A percentile compares a stretch with the other conserved stretches of the same genome.
Evolutionary conservation across 2,113 vertebrate genomes (phyloP).

Genomic region (Felis catus): DNA sequence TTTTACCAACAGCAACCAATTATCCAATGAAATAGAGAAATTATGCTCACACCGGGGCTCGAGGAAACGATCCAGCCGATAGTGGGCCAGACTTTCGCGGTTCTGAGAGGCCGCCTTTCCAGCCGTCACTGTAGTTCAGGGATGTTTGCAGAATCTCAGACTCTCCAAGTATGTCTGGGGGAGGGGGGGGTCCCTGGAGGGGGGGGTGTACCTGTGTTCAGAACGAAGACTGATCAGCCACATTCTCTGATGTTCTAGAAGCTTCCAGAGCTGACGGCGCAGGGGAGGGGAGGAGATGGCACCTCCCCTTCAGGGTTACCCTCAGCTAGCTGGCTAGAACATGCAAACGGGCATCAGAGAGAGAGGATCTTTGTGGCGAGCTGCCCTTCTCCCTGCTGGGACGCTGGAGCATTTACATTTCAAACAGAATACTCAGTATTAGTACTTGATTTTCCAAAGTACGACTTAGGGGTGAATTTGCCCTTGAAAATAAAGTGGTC

Average conservation of each 20-base stretch:
- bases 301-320: not conserved
- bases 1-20: not conserved
- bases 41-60: not conserved
- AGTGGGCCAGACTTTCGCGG: not conserved
- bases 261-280: not conserved
- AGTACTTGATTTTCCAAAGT: not conserved
- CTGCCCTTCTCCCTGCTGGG: not conserved
- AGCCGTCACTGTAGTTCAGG: not conserved
- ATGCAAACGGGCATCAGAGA: not conserved
- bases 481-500: not conserved
- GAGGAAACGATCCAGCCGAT: not conserved
- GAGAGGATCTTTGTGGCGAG: not conserved
- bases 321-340: not conserved
- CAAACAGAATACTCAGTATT: not conserved
- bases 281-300: not conserved
- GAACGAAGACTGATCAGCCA: too few relatives aligned
- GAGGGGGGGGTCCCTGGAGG: too few relatives aligned
- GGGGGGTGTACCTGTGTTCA: not conserved
- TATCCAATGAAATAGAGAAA: not conserved
- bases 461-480: not conserved
- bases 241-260: not conserved
- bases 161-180: fast-evolving
- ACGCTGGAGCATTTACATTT: not conserved
- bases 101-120: not conserved
- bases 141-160: not conserved